These are phyloP conservation scores for Spicauda simplicius DNA, from an alignment of 2,888 invertebrate species.

Conservation along the genomic window DNA sequence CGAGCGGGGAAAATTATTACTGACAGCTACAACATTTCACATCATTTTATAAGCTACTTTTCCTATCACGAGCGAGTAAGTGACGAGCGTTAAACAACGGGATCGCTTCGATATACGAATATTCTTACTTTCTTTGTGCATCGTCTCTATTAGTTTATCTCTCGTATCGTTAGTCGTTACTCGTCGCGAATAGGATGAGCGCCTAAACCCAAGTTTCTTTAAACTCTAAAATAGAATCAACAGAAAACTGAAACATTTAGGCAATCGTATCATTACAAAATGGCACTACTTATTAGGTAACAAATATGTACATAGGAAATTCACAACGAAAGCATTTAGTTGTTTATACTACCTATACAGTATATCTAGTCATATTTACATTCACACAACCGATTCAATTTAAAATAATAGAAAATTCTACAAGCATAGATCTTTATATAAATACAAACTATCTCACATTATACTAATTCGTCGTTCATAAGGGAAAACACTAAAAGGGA, in stretches of 20 bases:
- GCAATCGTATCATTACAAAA: conserved; percentile 50
- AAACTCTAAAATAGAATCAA: conserved; percentile 80
- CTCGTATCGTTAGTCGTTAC: background rate
- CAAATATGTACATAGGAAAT: conserved; percentile 57
- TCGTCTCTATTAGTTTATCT: background rate
- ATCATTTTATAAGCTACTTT: conserved; percentile 47
- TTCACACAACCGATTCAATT: conserved; percentile 72
- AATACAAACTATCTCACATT: background rate
- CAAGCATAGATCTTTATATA: conserved; percentile 50
- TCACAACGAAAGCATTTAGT: conserved; percentile 65
- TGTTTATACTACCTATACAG: conserved; percentile 47
- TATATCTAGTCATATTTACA: conserved; percentile 68
- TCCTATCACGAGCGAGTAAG: background rate
- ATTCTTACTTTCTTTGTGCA: too few relatives aligned
- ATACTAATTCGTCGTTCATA: background rate
- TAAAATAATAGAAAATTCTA: conserved; percentile 58
- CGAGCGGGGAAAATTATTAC: conserved; percentile 62
- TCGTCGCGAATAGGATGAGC: conserved; percentile 2
- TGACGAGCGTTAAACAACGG: background rate
- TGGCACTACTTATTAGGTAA: conserved; percentile 50
- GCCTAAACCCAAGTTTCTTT: conserved; percentile 54
- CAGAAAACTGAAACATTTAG: conserved; percentile 69
- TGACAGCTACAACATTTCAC: conserved; percentile 67
- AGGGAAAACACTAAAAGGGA: background rate
- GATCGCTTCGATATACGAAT: background rate